Conservation (phyloP, 2,888 invertebrate genomes). For the Dysmachus trigonus region DNA sequence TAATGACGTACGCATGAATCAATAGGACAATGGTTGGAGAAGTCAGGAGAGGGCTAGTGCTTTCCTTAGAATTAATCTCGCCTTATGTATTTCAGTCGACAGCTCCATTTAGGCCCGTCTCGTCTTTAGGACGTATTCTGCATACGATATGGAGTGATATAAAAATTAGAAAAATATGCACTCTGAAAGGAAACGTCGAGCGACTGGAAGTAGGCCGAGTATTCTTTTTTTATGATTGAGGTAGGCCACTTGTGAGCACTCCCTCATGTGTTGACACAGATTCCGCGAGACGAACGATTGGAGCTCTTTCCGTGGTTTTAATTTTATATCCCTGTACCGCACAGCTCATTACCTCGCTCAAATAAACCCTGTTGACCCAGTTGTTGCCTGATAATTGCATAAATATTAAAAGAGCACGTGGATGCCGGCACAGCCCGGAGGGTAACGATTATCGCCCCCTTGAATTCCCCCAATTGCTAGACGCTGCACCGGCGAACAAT, state of each 20-base stretch:
- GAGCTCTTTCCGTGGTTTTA: not conserved
- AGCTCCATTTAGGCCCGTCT: not conserved
- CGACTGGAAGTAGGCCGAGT: conserved; percentile 18
- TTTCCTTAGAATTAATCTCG: not conserved
- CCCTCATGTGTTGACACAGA: conserved; percentile 12
- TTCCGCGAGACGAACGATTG: conserved; percentile 4
- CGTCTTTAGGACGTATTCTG: not conserved
- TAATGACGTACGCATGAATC: not conserved
- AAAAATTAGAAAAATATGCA: conserved; percentile 15
- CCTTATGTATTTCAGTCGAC: not conserved
- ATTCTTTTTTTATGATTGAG: conserved; percentile 34
- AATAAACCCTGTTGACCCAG: not conserved
- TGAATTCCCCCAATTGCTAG: not conserved
- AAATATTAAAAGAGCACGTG: not conserved
- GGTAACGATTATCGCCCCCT: not conserved
- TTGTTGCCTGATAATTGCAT: not conserved
- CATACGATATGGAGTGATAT: not conserved
- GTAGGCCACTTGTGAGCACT: conserved; percentile 19
- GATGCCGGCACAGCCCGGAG: not conserved
- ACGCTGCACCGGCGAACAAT: not conserved
- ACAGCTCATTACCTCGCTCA: not conserved
- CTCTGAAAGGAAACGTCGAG: conserved; percentile 6
- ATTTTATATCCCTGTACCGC: not conserved
- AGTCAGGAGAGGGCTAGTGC: not conserved
- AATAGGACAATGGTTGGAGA: not conserved